Conservation (phyloP, 1,140 invertebrate species). For the Drosophila bifasciata region DNA sequence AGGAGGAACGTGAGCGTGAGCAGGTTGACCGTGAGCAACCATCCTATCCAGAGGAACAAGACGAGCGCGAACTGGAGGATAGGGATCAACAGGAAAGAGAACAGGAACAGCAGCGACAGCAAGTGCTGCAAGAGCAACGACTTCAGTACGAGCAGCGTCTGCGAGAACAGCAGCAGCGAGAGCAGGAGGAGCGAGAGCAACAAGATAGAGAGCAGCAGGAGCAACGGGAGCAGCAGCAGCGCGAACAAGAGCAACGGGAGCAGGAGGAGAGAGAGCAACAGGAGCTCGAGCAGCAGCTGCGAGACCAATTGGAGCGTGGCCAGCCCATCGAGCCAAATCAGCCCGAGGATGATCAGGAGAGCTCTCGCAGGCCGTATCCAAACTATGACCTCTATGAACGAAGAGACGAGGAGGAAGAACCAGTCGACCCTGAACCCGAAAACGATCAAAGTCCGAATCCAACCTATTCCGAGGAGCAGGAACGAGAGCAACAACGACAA, state of each 20-base stretch:
- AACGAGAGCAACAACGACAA: slow-evolving; percentile 5
- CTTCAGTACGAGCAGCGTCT: background rate
- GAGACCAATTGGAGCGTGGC: slow-evolving; percentile 7
- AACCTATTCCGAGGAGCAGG: slow-evolving; percentile 22
- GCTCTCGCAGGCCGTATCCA: slow-evolving; percentile 3
- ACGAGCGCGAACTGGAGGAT: background rate
- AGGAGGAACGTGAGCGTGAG: slow-evolving; percentile 18
- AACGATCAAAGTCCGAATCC: background rate
- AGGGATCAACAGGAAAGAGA: background rate
- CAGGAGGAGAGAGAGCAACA: slow-evolving; percentile 27
- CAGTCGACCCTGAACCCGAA: background rate
- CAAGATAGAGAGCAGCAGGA: background rate
- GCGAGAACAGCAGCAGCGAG: slow-evolving; percentile 5
- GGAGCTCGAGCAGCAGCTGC: slow-evolving; percentile 34
- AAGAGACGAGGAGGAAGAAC: slow-evolving; percentile 7
- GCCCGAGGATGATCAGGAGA: background rate
- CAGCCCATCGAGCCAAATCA: background rate
- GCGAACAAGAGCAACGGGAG: slow-evolving; percentile 14
- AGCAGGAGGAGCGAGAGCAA: slow-evolving; percentile 13
- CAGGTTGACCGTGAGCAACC: slow-evolving; percentile 26
- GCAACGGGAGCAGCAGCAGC: slow-evolving; percentile 13
- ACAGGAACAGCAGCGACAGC: background rate
- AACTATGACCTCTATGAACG: slow-evolving; percentile 11
- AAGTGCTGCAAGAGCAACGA: too few relatives aligned
- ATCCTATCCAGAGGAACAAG: slow-evolving; percentile 4